Percentiles rank a stretch among this genome's conserved stretches.
Conservation (phyloP, 2,797 vertebrate genomes). For the Orestias chungarensis region DNA sequence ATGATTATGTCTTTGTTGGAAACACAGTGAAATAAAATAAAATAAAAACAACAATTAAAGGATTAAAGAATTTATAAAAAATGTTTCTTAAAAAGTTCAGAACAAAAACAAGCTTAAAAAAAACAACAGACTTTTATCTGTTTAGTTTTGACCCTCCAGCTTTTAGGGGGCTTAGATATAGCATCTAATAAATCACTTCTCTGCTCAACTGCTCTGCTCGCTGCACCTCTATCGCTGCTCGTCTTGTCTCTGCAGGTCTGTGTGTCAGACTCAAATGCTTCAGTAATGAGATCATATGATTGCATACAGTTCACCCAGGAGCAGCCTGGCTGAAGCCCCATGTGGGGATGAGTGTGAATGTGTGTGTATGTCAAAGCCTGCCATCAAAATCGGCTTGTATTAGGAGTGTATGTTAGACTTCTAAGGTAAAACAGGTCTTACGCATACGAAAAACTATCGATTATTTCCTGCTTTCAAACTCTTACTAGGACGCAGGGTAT, state of each 20-base stretch:
- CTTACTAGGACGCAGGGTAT: background rate
- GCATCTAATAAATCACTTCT: background rate
- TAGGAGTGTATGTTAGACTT: background rate
- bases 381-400: background rate
- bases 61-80: background rate
- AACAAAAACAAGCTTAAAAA: background rate
- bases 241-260: slow-evolving; percentile 78
- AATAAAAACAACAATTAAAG: background rate
- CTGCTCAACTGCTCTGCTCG: background rate
- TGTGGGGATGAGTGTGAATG: slow-evolving; percentile 2
- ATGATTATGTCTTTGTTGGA: background rate
- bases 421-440: background rate
- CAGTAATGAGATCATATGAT: slow-evolving; percentile 85
- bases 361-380: background rate
- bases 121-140: background rate
- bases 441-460: background rate
- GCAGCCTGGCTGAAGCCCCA: slow-evolving; percentile 36
- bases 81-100: background rate
- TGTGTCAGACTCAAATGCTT: slow-evolving; percentile 71
- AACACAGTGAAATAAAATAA: background rate
- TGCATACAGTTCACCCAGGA: slow-evolving; percentile 72
- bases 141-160: background rate
- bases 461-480: background rate
- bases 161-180: background rate
- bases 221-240: slow-evolving; percentile 19